Evolutionary conservation across 2,797 vertebrate genomes (phyloP), one percentile per base, ranked within the genome.

Genomic region (Tokudaia tokunoshimensis): DNA sequence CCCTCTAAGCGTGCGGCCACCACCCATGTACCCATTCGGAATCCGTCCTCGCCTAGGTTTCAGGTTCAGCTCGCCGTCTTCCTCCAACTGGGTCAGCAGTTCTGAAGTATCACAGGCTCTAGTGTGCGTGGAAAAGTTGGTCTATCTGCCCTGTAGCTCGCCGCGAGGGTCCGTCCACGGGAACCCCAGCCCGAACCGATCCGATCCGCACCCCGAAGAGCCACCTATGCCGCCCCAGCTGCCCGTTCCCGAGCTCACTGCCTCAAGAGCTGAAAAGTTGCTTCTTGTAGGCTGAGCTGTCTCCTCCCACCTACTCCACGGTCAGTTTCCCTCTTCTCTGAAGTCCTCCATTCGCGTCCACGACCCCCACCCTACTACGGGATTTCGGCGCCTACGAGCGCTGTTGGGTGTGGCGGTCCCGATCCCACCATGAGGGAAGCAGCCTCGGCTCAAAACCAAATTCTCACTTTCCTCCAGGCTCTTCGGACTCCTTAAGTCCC

Each of bases 121-220:
- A 0, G 67, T 0, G n/a, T 59, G 8, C 37, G 3, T 0, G 5
- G 37, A 26, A 31, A 37, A 37, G 44, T 13, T 12, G 0, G 37
- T 26, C 26, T 52, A 41, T 41, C 74, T 12, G 70, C n/a, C 63
- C 70, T 34, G 22, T 11, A 52, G 65, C 34, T 80, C 57, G 3
- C 31, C 3, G 2, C 26, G 3, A 55, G 34, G 41, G 20, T 55
- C 47, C 37, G 10, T 29, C 34, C 14, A 2, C 13, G 2, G 8
- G 26, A 22, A 12, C 72, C 31, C 6, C 13, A 19, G 57, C 17
- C 19, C 57, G 57, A 57, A 17, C 17, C 4, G 14, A 14, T 3
- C 5, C 20, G 8, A 61, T 26, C 59, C 20, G 20, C 59, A 9
- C 72, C 74, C 74, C 2, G 24, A 90, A 52, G 78, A 3, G 12